Evolutionary conservation across 2,888 invertebrate genomes (phyloP), one percentile per base, ranked within the genome.

Genomic region (Meta bourneti): DNA sequence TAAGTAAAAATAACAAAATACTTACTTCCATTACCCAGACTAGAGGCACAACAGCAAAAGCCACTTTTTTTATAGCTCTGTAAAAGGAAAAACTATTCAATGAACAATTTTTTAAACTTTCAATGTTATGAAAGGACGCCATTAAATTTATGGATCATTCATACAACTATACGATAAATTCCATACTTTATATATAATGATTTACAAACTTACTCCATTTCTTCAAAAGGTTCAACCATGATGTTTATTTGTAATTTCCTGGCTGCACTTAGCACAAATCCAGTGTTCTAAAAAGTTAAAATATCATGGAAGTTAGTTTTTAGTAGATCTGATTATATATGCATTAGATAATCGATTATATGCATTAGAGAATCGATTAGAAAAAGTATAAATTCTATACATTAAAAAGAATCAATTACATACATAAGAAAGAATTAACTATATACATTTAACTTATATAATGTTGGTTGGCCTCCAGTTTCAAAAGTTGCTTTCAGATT

Each of bases 231-330:
- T 6, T 89, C 78, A 54, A 92, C 1, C 11, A 86, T 80, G 34
- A 89, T 81, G 71, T 92, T 92, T 78, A 92, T 86, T 86, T 92
- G 92, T 13, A 92, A 52, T 86, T 89, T 92, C 61, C 89, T 85
- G 7, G 92, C 85, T 51, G 92, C 92, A 71, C 86, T 69, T 11
- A 92, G 54, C 13, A 89, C 89, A 19, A 92, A 34, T 6, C 92
- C 92, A 13, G 92, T 89, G 13, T 49, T 92, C 92, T 92, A 61
- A 9, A 82, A 87, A 20, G 49, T 11, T 72, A 16, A 72, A n/a
- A n/a, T n/a, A n/a, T n/a, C n/a, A n/a, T n/a, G n/a, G n/a, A n/a
- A n/a, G n/a, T n/a, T n/a, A n/a, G n/a, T n/a, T n/a, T n/a, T n/a
- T n/a, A n/a, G n/a, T n/a, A n/a, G n/a, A n/a, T n/a, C n/a, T n/a